Conservation (phyloP, 64 coral and sea anemone species). For the Exaiptasia diaphana region DNA sequence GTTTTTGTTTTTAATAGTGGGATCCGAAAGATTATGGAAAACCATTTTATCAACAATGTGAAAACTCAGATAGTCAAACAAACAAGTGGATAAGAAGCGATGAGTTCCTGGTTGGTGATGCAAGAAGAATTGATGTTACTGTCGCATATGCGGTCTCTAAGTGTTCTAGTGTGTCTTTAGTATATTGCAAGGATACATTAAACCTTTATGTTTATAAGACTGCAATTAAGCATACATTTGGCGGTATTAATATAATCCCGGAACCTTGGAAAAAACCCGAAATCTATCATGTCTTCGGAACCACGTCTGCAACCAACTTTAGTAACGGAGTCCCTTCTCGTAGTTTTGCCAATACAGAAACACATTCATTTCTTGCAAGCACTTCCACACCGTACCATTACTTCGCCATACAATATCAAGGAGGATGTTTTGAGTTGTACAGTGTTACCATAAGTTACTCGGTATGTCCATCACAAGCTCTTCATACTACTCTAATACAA, state of each 20-base stretch:
- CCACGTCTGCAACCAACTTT: neutral
- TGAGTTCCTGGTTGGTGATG: neutral
- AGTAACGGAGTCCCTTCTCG: neutral
- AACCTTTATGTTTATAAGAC: neutral
- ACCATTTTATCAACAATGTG: neutral
- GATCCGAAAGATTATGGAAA: neutral
- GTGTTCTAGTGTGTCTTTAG: neutral
- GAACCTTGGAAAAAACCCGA: neutral
- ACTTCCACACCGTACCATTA: neutral
- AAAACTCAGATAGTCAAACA: neutral
- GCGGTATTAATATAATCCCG: neutral
- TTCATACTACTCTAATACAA: neutral
- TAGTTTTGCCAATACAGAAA: neutral
- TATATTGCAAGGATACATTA: neutral
- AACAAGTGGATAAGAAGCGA: neutral
- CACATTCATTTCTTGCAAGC: neutral
- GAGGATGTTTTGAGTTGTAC: neutral
- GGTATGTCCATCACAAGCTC: neutral
- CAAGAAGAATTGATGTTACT: neutral
- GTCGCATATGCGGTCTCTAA: neutral
- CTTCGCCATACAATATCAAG: neutral
- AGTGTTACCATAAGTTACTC: neutral
- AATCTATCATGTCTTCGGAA: neutral
- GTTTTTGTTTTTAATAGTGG: neutral
- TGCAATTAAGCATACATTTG: neutral